phyloP scores from a whole-genome alignment of 1,140 invertebrate genomes.

The Bilobella aurantiaca region DNA sequence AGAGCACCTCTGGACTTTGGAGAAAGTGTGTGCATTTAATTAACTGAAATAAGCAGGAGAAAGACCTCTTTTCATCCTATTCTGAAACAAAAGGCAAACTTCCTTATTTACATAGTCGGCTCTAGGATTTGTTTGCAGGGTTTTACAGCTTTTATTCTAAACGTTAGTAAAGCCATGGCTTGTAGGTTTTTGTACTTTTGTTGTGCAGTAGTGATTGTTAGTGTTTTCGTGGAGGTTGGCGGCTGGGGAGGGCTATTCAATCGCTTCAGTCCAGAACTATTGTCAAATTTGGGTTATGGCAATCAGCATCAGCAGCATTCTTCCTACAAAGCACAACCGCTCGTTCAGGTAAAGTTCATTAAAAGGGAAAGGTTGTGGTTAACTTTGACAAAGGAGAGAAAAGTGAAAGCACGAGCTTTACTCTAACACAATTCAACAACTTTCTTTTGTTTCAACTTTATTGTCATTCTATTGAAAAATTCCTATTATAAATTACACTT shows the following conservation, averaged over 20 bases:
- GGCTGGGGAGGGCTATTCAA: slow-evolving; percentile 55
- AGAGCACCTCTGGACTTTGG: neutral
- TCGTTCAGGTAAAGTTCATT: slow-evolving; percentile 35
- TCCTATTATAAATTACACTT: neutral
- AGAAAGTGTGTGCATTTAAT: neutral
- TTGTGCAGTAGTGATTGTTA: neutral
- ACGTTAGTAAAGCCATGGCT: neutral
- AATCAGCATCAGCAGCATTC: slow-evolving; percentile 49
- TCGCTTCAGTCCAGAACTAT: slow-evolving; percentile 71
- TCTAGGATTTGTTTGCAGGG: too few species aligned
- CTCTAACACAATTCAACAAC: neutral
- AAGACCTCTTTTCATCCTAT: neutral
- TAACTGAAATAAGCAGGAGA: neutral
- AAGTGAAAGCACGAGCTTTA: neutral
- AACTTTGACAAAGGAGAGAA: neutral
- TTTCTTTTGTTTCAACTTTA: neutral
- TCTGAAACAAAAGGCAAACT: too few species aligned
- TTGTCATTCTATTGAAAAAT: neutral
- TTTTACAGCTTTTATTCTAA: neutral
- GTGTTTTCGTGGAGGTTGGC: neutral
- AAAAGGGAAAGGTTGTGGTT: neutral
- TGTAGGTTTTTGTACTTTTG: neutral
- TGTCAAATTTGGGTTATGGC: slow-evolving; percentile 65
- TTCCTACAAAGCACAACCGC: slow-evolving; percentile 44
- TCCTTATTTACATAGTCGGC: too few species aligned